Base-by-base conservation (phyloP, 2,113 vertebrate genomes). In the Pseudopodoces humilis region DNA sequence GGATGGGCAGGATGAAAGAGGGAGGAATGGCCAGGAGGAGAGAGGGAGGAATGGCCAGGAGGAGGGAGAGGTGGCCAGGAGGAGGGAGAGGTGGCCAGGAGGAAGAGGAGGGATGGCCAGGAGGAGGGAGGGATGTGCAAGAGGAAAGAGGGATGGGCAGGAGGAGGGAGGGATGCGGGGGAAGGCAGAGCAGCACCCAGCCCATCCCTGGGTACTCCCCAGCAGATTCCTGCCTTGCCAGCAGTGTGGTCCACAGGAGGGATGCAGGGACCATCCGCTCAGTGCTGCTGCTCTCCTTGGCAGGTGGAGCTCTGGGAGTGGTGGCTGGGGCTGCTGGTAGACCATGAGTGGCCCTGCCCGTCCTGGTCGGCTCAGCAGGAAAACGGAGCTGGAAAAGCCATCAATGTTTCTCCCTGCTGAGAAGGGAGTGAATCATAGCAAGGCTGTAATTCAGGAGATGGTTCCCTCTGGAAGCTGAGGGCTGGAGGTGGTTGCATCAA, bases 171-270 rank as follows among this genome's bases (percentile, higher is more conserved):
- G 21, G 21, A 53, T 41, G 28, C 0, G 0, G 60, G 89, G 72
- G 53, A 76, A 70, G 53, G 53, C 92, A 64, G 82, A 46, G 44
- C 47, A 71, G 59, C 43, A 13, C n/a, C 1, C 14, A 76, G 39
- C 62, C 55, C 11, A 1, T 33, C 31, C 12, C 0, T 2, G 7
- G 25, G 43, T 2, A 2, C 44, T 37, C 20, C 59, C 83, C 83
- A 49, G n/a, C 23, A 69, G 62, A 74, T 33, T 37, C 52, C 64
- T 67, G 75, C 39, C 33, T 56, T 14, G 20, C 46, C 8, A 15
- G 44, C 4, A 1, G 52, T 0, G 1, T 28, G 77, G n/a, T 78
- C 80, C 3, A 0, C 3, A 9, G 20, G 23, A 18, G 7, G 24
- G 27, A 25, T 19, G 30, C 31, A 46, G 71, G 53, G 50, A 74